A percentile compares a stretch with the other conserved stretches of the same genome.
Evolutionary conservation across 2,797 vertebrate genomes (phyloP).

Genomic region (Rhinoraja longicauda): DNA sequence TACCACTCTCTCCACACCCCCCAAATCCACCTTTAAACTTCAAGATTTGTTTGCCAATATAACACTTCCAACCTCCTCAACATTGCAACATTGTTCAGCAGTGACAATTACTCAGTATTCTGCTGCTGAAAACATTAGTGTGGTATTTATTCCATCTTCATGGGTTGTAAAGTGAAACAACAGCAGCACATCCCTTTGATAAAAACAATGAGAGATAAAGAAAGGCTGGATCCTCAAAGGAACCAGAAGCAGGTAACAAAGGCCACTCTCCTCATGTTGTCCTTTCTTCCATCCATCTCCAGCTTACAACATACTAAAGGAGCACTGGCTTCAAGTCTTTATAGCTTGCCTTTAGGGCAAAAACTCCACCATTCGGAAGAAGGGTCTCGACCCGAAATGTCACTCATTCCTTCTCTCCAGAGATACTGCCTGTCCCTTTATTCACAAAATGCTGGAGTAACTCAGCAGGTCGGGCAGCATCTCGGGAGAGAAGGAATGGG

Average conservation of each 20-base stretch:
- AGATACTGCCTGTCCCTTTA: too few relatives aligned
- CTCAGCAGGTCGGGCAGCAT: too few relatives aligned
- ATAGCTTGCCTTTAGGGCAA: neutral
- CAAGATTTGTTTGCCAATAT: neutral
- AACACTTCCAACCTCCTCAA: neutral
- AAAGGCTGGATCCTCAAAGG: neutral
- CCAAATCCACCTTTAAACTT: neutral
- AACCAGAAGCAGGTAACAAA: neutral
- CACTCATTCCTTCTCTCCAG: too few relatives aligned
- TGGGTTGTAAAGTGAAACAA: neutral
- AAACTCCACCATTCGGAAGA: too few relatives aligned
- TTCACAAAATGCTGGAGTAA: too few relatives aligned
- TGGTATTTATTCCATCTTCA: neutral
- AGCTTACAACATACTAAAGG: neutral
- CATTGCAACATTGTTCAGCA: neutral
- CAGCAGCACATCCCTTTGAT: neutral
- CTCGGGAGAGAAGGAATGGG: too few relatives aligned
- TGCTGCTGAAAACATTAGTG: neutral
- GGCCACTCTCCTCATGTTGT: too few relatives aligned
- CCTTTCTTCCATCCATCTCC: neutral
- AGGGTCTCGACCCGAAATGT: too few relatives aligned
- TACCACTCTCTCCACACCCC: too few relatives aligned
- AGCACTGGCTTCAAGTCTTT: neutral
- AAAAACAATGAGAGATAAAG: neutral
- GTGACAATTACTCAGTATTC: neutral